phyloP scores from a whole-genome alignment of 2,797 vertebrate genomes.

The Manis crassicaudata region DNA sequence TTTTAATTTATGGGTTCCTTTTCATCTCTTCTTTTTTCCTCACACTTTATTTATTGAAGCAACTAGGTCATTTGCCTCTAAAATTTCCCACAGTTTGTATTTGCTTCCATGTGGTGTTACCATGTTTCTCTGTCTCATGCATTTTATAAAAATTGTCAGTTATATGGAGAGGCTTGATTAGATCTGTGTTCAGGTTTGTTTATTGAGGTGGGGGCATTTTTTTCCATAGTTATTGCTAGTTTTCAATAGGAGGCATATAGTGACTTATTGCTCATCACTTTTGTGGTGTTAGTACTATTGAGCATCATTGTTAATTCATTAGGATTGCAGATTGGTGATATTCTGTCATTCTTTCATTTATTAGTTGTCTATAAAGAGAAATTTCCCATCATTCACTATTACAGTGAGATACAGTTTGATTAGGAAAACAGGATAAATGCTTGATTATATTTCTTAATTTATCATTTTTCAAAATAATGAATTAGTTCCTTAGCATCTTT shows the following conservation, averaged over 20 bases:
- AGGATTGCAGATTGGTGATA: slow-evolving; percentile 14
- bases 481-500: not conserved
- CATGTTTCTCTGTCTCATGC: slow-evolving; percentile 4
- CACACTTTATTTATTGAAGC: not conserved
- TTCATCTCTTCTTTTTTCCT: not conserved
- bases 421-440: slow-evolving; percentile 39
- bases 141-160: slow-evolving; percentile 27
- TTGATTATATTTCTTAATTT: slow-evolving; percentile 43
- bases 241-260: not conserved
- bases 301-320: not conserved
- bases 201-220: not conserved
- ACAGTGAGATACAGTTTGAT: not conserved
- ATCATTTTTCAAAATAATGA: slow-evolving; percentile 55
- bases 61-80: slow-evolving; percentile 40
- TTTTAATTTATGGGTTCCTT: slow-evolving; percentile 13
- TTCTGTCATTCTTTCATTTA: slow-evolving; percentile 33
- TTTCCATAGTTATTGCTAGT: not conserved
- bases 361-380: slow-evolving; percentile 47
- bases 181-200: slow-evolving; percentile 27
- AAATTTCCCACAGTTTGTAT: slow-evolving; percentile 17
- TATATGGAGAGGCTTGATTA: not conserved
- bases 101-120: slow-evolving; percentile 10
- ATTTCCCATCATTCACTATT: not conserved
- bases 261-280: not conserved
- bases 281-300: not conserved